A percentile compares a stretch with the other conserved stretches of the same genome.
Evolutionary conservation across 2,113 vertebrate genomes (phyloP).

Genomic region (Enhydra lutris): DNA sequence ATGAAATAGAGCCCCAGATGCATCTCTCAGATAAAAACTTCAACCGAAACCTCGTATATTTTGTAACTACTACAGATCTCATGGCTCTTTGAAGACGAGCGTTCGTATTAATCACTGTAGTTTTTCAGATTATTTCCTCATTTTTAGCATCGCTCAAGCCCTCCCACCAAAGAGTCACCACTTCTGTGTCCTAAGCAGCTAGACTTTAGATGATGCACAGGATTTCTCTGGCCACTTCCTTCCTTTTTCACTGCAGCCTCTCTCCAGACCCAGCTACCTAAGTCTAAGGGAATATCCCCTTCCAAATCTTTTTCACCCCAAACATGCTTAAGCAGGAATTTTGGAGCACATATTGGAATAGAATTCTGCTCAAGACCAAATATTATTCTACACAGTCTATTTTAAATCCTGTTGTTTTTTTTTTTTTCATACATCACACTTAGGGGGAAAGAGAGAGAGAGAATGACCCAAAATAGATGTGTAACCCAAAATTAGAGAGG

Average conservation of each 20-base stretch:
- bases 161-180: not conserved
- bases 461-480: not conserved
- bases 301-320: not conserved
- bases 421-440: not conserved
- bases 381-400: not conserved
- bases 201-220: not conserved
- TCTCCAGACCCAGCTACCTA: not conserved
- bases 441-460: not conserved
- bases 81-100: constrained; percentile 58
- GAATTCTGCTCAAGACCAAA: not conserved
- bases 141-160: constrained; percentile 11
- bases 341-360: not conserved
- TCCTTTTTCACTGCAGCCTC: not conserved
- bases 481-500: not conserved
- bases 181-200: not conserved
- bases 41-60: constrained; percentile 57
- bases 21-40: constrained; percentile 68
- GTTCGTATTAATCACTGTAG: constrained; percentile 57
- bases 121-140: constrained; percentile 49
- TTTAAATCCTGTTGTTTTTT: not conserved
- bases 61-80: constrained; percentile 60
- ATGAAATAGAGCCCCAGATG: constrained; percentile 63
- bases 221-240: not conserved
- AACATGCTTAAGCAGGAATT: not conserved
- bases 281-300: not conserved